Conservation (phyloP, 1,140 invertebrate species). For the Cydia pomonella region DNA sequence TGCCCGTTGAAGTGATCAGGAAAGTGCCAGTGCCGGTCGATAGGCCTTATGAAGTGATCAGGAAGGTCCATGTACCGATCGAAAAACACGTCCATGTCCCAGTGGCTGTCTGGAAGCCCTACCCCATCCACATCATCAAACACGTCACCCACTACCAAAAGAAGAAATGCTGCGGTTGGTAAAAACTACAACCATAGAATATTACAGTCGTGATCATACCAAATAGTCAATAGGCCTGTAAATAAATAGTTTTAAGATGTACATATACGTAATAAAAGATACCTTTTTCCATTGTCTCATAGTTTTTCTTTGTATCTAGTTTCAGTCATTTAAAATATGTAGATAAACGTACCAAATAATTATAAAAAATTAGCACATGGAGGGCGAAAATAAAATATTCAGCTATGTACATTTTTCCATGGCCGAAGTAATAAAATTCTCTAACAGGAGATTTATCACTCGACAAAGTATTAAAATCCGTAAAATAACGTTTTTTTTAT, state of each 20-base stretch:
- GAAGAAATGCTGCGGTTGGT: slow-evolving; percentile 71
- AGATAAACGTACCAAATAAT: background rate
- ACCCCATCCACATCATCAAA: slow-evolving; percentile 73
- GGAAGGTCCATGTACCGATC: slow-evolving; percentile 71
- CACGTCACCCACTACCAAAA: slow-evolving; percentile 76
- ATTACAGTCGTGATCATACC: slow-evolving; percentile 61
- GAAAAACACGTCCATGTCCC: slow-evolving; percentile 73
- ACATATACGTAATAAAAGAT: slow-evolving; percentile 54
- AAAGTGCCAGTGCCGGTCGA: slow-evolving; percentile 72
- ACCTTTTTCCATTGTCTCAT: slow-evolving; percentile 48
- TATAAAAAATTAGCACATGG: too few relatives aligned
- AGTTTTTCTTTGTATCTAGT: background rate
- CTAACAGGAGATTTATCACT: too few relatives aligned
- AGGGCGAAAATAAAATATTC: too few relatives aligned
- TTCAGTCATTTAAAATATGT: background rate
- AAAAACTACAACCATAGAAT: slow-evolving; percentile 38
- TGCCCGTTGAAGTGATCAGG: slow-evolving; percentile 70
- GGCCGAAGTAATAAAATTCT: too few relatives aligned
- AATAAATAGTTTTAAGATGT: slow-evolving; percentile 75
- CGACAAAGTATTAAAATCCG: too few relatives aligned
- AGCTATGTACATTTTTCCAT: too few relatives aligned
- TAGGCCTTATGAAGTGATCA: slow-evolving; percentile 72
- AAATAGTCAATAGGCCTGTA: slow-evolving; percentile 68
- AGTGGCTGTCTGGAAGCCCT: slow-evolving; percentile 72
- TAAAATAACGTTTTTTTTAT: too few relatives aligned